These are phyloP conservation scores for Ostrea edulis DNA, from an alignment of 1,140 invertebrate genomes.

Conservation along the genomic window DNA sequence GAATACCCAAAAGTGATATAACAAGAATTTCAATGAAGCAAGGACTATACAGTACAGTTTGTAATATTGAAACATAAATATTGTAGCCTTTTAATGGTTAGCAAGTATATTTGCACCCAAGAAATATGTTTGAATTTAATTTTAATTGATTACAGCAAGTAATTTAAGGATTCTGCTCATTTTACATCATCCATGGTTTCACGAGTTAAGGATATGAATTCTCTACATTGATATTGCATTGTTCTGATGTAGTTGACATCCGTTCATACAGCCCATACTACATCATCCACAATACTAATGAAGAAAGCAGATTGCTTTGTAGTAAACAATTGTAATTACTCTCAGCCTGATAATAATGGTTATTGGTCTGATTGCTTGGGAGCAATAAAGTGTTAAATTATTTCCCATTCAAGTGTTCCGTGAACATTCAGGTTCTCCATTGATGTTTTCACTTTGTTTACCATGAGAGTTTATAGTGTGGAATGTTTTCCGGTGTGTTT, in stretches of 20 bases:
- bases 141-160: too few relatives aligned
- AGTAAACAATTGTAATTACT: neutral
- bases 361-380: neutral
- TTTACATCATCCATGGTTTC: too few relatives aligned
- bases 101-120: too few relatives aligned
- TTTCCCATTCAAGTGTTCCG: neutral
- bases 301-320: neutral
- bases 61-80: too few relatives aligned
- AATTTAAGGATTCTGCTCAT: too few relatives aligned
- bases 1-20: too few relatives aligned
- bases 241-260: neutral
- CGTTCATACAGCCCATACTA: neutral
- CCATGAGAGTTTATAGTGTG: neutral
- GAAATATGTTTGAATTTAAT: too few relatives aligned
- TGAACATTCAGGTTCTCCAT: neutral
- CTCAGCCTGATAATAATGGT: neutral
- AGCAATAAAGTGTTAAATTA: neutral
- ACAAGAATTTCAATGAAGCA: too few relatives aligned
- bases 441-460: constrained; percentile 20
- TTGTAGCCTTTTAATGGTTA: too few relatives aligned
- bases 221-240: neutral
- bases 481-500: constrained; percentile 2
- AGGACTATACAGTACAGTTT: too few relatives aligned
- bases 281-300: neutral
- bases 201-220: too few relatives aligned